Percentiles rank a stretch among this genome's conserved stretches.
Conservation (phyloP, 2,888 invertebrate genomes). For the Cyaniris semiargus region DNA sequence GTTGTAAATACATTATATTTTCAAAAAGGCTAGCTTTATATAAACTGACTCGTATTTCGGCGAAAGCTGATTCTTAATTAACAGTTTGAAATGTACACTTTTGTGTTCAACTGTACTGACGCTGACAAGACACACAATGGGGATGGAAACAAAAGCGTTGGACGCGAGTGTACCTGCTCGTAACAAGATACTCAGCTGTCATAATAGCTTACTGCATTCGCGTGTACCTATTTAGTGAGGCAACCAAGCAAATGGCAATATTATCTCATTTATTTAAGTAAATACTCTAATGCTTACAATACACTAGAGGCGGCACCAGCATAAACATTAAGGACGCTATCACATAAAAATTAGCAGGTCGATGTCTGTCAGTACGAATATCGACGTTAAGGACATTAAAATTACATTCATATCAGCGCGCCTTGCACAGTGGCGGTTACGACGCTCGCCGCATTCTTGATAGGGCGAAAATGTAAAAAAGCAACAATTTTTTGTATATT, state of each 20-base stretch:
- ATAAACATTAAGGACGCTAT: no score
- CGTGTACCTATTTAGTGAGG: neutral
- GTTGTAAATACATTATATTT: no score
- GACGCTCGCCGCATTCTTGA: no score
- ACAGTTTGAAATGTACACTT: constrained; percentile 7
- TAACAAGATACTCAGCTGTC: constrained; percentile 17
- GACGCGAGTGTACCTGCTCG: constrained; percentile 2
- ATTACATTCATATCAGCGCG: no score
- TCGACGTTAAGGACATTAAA: no score
- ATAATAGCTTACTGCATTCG: neutral
- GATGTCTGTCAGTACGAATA: no score
- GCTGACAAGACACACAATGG: constrained; percentile 15
- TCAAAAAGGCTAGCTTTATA: neutral
- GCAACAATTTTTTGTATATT: no score
- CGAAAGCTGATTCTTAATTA: neutral
- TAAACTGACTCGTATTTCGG: neutral
- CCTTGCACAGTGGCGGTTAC: no score
- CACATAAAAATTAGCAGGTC: no score
- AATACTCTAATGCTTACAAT: no score
- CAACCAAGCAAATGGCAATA: neutral
- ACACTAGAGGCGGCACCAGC: no score
- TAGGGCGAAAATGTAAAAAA: no score
- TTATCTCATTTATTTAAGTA: neutral
- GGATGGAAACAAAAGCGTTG: neutral
- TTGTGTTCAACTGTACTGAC: neutral